Evolutionary conservation across 2,113 vertebrate species (phyloP).

Genomic region (Mus musculus): GRCm39 chr3:59358501-59359000

Average conservation of each 20-base stretch:
- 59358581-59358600: neutral
- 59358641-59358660: neutral
- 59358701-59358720: neutral
- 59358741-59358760: neutral
- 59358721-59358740: neutral
- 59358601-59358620: neutral
- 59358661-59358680: neutral
- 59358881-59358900: neutral
- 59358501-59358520: neutral
- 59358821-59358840: neutral
- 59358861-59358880: neutral
- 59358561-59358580: neutral
- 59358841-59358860: neutral
- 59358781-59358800: neutral
- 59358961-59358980: neutral
- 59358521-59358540: neutral
- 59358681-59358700: neutral
- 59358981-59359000: neutral
- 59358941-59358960: neutral
- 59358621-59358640: neutral
- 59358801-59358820: neutral
- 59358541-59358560: neutral
- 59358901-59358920: neutral
- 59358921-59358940: neutral
- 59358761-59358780: neutral